Evolutionary conservation across 2,888 invertebrate species (phyloP).

Genomic region (Pediacus dermestoides): DNA sequence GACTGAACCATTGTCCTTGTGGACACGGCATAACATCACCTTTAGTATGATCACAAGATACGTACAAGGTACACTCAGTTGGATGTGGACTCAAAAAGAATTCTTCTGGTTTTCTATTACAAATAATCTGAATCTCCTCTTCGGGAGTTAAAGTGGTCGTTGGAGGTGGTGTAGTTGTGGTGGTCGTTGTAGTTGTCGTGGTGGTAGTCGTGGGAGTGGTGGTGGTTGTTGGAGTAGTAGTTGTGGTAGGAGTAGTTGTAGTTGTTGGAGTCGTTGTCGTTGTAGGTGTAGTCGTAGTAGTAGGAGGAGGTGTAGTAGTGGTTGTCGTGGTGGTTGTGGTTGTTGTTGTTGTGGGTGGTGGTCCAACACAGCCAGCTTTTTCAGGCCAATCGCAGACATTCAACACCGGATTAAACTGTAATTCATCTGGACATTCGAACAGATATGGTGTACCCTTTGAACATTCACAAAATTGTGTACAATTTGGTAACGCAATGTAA

Average conservation of each 20-base stretch:
- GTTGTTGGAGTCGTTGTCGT: conserved; percentile 1
- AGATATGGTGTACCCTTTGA: conserved; percentile 28
- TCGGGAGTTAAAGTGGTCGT: background rate
- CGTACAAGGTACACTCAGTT: conserved; percentile 17
- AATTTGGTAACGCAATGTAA: conserved; percentile 22
- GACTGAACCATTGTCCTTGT: conserved; percentile 17
- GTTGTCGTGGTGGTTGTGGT: conserved; percentile 8
- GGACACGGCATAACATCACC: conserved; percentile 25
- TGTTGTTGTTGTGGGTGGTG: conserved; percentile 6
- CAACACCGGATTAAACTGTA: conserved; percentile 26
- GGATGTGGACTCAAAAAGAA: conserved; percentile 25
- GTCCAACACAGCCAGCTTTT: conserved; percentile 23
- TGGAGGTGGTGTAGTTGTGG: background rate
- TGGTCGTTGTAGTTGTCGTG: background rate
- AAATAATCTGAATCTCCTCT: too few relatives aligned
- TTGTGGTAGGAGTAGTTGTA: conserved; percentile 6
- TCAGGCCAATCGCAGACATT: conserved; percentile 31
- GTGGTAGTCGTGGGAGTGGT: background rate
- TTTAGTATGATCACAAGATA: conserved; percentile 21
- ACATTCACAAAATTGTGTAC: conserved; percentile 27
- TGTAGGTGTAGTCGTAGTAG: conserved; percentile 6
- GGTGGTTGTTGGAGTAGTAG: conserved; percentile 4
- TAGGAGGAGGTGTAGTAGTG: conserved; percentile 2
- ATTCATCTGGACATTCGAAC: conserved; percentile 26
- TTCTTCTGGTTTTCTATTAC: conserved; percentile 21